Evolutionary conservation across 2,113 vertebrate genomes (phyloP).

Genomic region (Cisticola juncidis): DNA sequence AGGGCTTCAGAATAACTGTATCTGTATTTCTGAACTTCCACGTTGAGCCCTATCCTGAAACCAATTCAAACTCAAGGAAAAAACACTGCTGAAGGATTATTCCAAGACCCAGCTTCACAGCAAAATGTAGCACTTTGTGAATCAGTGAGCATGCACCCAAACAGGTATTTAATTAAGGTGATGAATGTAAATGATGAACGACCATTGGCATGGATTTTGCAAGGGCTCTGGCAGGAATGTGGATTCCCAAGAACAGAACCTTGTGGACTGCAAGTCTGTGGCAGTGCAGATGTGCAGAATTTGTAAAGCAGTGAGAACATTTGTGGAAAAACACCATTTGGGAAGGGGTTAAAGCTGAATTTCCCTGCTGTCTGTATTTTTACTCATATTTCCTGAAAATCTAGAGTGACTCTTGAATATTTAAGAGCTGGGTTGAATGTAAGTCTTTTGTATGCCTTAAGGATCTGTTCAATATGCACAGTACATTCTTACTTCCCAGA

Average conservation of each 20-base stretch:
- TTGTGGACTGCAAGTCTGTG: background rate
- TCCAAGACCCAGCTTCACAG: background rate
- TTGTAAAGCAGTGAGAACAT: background rate
- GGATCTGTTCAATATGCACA: background rate
- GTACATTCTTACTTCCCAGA: background rate
- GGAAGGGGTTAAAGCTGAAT: background rate
- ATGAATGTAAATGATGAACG: background rate
- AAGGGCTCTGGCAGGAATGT: background rate
- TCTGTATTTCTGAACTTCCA: background rate
- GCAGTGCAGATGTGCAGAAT: background rate
- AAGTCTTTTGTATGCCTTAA: background rate
- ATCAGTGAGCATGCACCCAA: background rate
- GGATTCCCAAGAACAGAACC: background rate
- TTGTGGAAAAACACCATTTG: background rate
- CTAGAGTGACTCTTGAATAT: background rate
- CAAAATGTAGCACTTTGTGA: background rate
- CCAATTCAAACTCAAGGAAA: background rate
- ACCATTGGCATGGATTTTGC: background rate
- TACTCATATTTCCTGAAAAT: background rate
- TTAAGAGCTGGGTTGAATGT: background rate
- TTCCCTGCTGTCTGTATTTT: background rate
- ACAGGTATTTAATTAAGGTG: constrained; percentile 11
- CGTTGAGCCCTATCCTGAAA: background rate
- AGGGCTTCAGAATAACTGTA: background rate
- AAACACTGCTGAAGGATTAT: background rate